Percentiles rank a stretch among this genome's conserved stretches.
These are phyloP conservation scores for Lucinisca nassula DNA, from an alignment of 2,888 invertebrate genomes.

Conservation along the genomic window DNA sequence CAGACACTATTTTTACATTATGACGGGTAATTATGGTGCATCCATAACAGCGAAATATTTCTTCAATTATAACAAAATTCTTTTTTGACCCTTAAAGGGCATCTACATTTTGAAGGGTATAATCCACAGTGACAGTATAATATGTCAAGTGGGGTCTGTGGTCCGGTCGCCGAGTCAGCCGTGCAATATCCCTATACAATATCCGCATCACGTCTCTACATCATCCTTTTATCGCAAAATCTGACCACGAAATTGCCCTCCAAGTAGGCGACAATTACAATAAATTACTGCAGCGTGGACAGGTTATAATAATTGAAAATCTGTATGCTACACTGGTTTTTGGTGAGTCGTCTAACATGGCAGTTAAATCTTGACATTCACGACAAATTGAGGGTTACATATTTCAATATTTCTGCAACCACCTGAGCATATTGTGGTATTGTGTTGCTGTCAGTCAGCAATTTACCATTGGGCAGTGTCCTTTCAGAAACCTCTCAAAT, in stretches of 20 bases:
- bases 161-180: not conserved
- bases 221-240: slow-evolving; percentile 5
- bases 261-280: slow-evolving; percentile 5
- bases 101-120: slow-evolving; percentile 3
- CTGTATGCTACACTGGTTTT: not conserved
- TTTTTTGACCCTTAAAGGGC: not conserved
- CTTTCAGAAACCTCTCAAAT: no score
- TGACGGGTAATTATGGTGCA: no score
- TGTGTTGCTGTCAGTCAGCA: no score
- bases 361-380: slow-evolving; percentile 5
- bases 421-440: not conserved
- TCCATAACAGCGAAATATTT: no score
- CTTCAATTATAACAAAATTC: not conserved
- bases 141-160: not conserved
- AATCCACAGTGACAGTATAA: not conserved
- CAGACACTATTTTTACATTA: no score
- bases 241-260: slow-evolving; percentile 9
- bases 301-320: slow-evolving; percentile 12
- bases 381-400: not conserved
- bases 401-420: not conserved
- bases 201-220: not conserved
- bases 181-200: slow-evolving; percentile 2
- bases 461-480: no score
- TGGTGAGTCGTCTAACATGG: not conserved
- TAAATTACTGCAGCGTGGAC: slow-evolving; percentile 17